A percentile compares a stretch with the other conserved stretches of the same genome.
Conservation (phyloP, 2,797 vertebrate genomes). For the Hylomyscus alleni region DNA sequence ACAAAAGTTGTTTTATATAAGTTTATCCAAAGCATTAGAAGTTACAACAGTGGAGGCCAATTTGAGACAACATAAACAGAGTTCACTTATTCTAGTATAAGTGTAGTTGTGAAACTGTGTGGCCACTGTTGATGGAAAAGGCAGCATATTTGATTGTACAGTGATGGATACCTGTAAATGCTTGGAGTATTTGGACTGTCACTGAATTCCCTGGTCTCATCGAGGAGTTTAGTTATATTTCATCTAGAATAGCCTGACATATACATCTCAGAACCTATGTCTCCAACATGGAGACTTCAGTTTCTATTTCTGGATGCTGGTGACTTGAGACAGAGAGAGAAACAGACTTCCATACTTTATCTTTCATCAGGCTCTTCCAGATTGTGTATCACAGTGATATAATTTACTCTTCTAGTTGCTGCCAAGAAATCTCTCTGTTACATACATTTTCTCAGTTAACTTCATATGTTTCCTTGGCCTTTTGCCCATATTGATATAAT, state of each 20-base stretch:
- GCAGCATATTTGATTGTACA: background rate
- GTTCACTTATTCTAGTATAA: background rate
- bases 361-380: background rate
- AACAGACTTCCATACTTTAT: background rate
- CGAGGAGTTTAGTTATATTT: background rate
- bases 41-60: background rate
- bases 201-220: background rate
- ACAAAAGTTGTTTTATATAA: background rate
- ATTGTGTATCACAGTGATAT: background rate
- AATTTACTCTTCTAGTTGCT: constrained; percentile 2
- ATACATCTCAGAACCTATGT: background rate
- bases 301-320: background rate
- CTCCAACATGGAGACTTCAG: background rate
- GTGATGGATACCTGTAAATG: background rate
- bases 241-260: background rate
- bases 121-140: background rate
- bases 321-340: background rate
- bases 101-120: background rate
- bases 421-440: background rate
- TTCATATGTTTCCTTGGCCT: background rate
- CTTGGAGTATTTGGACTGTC: background rate
- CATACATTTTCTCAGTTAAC: constrained; percentile 10
- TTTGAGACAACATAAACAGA: background rate
- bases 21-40: background rate
- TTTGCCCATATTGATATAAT: background rate